A percentile compares a stretch with the other conserved stretches of the same genome.
Evolutionary conservation across 2,113 vertebrate species (phyloP).

Genomic region (Lonchura striata): DNA sequence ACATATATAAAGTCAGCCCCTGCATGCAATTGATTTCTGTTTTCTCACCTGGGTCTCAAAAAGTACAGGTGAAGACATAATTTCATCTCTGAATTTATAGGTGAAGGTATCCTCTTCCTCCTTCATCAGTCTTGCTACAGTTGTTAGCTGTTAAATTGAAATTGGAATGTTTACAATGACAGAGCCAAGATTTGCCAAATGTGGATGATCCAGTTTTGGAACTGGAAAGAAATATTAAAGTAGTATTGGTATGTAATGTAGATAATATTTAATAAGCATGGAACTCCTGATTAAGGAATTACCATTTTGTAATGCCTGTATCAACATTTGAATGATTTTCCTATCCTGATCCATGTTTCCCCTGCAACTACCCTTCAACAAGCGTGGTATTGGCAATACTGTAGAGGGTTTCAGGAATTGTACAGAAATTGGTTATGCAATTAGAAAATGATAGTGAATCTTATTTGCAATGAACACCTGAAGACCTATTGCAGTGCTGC

Average conservation of each 20-base stretch:
- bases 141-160: neutral
- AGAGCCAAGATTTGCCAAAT: neutral
- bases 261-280: neutral
- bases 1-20: neutral
- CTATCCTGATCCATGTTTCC: accelerated
- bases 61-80: neutral
- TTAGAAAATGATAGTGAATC: neutral
- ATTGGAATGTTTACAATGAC: neutral
- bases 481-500: neutral
- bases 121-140: neutral
- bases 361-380: neutral
- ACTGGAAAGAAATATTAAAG: neutral
- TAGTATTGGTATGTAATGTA: neutral
- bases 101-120: neutral
- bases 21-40: accelerated
- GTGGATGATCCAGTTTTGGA: neutral
- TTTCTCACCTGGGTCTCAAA: neutral
- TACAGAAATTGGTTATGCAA: neutral
- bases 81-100: neutral
- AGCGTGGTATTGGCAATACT: neutral
- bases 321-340: neutral
- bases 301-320: neutral
- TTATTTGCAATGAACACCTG: neutral
- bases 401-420: neutral
- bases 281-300: neutral